Evolutionary conservation across 2,797 vertebrate species (phyloP), one percentile per base, ranked within the genome.

Genomic region (Anas georgica): DNA sequence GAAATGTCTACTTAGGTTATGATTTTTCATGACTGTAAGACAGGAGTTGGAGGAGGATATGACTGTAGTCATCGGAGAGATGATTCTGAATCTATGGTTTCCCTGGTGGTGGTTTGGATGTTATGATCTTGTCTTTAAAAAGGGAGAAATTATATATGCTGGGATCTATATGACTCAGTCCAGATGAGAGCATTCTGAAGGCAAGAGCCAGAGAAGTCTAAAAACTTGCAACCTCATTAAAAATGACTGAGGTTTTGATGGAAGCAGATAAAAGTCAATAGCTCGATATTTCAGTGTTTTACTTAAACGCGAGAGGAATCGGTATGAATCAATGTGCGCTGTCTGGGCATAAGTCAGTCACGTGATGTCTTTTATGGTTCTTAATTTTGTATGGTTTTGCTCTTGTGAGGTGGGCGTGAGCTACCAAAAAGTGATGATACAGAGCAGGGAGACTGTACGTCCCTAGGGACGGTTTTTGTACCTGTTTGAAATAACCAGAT

Each of bases 181-280:
- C 60, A 70, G 80, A 76, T 81, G 79, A 92, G 28, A 95, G 63
- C 59, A 76, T 91, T 68, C 35, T 86, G 70, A 81, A 95, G 56
- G 60, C 86, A 91, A 56, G 62, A 93, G 25, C 76, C 10, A 12
- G 56, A 84, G 66, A 86, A 90, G 59, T 93, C 16, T 22, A n/a
- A 93, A 88, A 74, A 86, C 76, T 43, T 56, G 83, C 92, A 91
- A 43, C 48, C 43, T 90, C 70, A 64, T 88, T 84, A 86, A 93
- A 93, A 90, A 79, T 88, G 69, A 74, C 69, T 81, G 80, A 93
- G 80, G 33, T 86, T 93, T 91, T 90, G 89, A 68, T 88, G 80
- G 70, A 84, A 86, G 56, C 21, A 88, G 80, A 76, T 91, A 41
- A 69, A 86, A 94, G 70, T 11, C 41, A 67, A 74, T 55, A 82